Evolutionary conservation across 2,888 invertebrate species (phyloP), one percentile per base, ranked within the genome.

Genomic region (Drosophila emarginata): DNA sequence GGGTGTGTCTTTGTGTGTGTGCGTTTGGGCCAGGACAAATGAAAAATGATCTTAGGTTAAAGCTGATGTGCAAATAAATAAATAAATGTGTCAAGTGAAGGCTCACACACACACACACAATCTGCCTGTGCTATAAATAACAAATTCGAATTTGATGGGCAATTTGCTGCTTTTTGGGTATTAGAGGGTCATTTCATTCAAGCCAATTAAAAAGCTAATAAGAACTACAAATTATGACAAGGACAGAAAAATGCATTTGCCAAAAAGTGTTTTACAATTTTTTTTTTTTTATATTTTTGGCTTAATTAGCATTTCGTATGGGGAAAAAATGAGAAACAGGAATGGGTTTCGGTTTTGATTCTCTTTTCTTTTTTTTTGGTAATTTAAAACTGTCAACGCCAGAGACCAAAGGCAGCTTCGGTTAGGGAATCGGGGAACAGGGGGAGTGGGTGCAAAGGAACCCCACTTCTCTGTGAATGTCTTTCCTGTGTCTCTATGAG

Each of bases 341-440:
- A 79, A 69, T 45, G 21, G 21, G 45, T 45, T 45, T 45, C 4
- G 21, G 45, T 45, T 45, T 45, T 45, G 18, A 18, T 45, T 45
- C 28, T 6, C 28, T 5, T 28, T 45, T 45, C 9, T 45, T 45
- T 45, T 78, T 72, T 64, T 71, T 77, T 84, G 77, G 89, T 85
- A 88, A 88, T 83, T 88, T 89, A 77, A 88, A 88, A 88, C 87
- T 88, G 87, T 88, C 87, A 88, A 53, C 89, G 78, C 14, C 80
- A 87, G 77, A 65, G 40, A 28, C 61, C 64, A 58, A 36, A 32
- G 21, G 18, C 36, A 21, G 21, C 15, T 32, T 32, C 9, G 32
- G 32, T 32, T 32, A 32, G 32, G 7, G 32, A 32, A 18, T 32
- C 37, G 63, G 51, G 9, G 2, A 9, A 7, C 39, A 45, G 40